Percentiles rank a stretch among this genome's conserved stretches.
Evolutionary conservation across 2,113 vertebrate species (phyloP).

Genomic region (Halcyon malimbica): DNA sequence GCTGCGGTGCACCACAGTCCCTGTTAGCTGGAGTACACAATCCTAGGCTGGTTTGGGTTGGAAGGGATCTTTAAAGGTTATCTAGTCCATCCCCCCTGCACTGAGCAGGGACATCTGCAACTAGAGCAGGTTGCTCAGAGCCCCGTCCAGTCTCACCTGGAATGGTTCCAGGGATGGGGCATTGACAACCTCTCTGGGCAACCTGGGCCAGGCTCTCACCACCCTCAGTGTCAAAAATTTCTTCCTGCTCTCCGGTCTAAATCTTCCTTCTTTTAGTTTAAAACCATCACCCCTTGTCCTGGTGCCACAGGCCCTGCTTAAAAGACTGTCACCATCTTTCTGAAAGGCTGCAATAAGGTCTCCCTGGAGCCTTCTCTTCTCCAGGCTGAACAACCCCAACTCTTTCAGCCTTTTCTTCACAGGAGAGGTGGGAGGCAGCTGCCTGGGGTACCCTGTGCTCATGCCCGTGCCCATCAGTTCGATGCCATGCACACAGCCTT

Average conservation of each 20-base stretch:
- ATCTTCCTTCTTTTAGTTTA: neutral
- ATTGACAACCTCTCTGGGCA: neutral
- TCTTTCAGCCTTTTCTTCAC: neutral
- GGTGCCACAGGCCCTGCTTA: neutral
- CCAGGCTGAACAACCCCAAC: neutral
- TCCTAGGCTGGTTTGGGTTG: neutral
- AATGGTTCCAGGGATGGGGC: neutral
- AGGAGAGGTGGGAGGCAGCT: neutral
- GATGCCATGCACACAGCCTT: fast-evolving
- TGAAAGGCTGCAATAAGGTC: neutral
- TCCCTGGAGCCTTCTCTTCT: neutral
- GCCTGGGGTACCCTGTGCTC: neutral
- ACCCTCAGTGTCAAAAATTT: neutral
- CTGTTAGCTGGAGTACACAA: neutral
- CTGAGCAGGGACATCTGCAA: neutral
- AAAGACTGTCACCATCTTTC: neutral
- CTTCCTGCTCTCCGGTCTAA: neutral
- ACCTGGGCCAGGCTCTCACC: neutral
- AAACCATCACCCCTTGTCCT: neutral
- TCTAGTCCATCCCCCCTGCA: neutral
- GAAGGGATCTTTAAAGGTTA: neutral
- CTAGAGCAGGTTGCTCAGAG: neutral
- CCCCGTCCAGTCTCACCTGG: no score
- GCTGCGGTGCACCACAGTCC: neutral
- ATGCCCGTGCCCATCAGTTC: neutral